A percentile compares a stretch with the other conserved stretches of the same genome.
phyloP scores from a whole-genome alignment of 2,888 invertebrate species.

The Nipponacmea schrenckii region DNA sequence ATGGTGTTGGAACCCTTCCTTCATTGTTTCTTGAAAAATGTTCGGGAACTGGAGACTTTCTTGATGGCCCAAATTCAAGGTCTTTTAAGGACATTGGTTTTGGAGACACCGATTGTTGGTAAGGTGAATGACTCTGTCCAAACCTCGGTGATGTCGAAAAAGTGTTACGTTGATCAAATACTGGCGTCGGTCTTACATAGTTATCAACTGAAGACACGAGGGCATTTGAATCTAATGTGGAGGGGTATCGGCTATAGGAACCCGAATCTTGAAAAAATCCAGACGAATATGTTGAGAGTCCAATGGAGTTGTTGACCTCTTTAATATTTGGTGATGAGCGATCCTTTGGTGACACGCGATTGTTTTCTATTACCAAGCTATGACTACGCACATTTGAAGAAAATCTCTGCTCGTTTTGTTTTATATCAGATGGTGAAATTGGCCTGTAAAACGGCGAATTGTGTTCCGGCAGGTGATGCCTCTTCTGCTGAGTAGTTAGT shows the following conservation, averaged over 20 bases:
- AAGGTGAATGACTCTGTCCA: too few species aligned
- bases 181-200: too few species aligned
- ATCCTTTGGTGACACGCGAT: not conserved
- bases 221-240: not conserved
- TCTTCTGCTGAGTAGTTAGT: too few species aligned
- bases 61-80: not conserved
- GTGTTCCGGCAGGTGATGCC: too few species aligned
- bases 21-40: not conserved
- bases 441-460: too few species aligned
- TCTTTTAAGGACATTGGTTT: not conserved
- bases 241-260: not conserved
- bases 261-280: not conserved
- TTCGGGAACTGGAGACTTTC: not conserved
- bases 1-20: conserved; percentile 10
- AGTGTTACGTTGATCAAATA: too few species aligned
- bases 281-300: not conserved
- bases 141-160: too few species aligned
- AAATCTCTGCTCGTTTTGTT: not conserved
- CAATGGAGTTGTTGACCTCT: too few species aligned
- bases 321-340: not conserved
- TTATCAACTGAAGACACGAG: not conserved
- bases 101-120: too few species aligned
- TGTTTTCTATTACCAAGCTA: not conserved
- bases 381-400: not conserved
- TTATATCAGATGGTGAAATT: not conserved